Conservation (phyloP, 1,140 invertebrate genomes). For the Eufriesea mexicana region DNA sequence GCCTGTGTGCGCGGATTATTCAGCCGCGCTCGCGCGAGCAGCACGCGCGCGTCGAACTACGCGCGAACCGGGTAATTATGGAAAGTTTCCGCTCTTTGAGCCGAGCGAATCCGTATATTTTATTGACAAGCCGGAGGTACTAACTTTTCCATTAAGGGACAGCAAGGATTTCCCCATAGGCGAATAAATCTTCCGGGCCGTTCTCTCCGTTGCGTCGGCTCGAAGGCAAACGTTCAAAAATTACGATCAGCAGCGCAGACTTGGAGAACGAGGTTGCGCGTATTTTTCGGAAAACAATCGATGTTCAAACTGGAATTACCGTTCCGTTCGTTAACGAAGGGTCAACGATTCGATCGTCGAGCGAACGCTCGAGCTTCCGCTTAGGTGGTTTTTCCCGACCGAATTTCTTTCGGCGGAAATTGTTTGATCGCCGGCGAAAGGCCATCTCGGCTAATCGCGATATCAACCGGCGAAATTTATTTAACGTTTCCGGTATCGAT, state of each 20-base stretch:
- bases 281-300: neutral
- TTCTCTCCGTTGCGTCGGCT: neutral
- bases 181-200: slow-evolving; percentile 5
- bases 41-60: neutral
- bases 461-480: slow-evolving; percentile 17
- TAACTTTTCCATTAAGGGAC: slow-evolving; percentile 41
- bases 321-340: neutral
- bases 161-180: neutral
- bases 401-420: neutral
- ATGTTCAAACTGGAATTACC: neutral
- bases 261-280: too few relatives aligned
- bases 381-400: neutral
- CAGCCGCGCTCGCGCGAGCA: neutral
- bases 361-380: slow-evolving; percentile 5
- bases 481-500: neutral
- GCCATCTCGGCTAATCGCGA: too few relatives aligned
- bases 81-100: slow-evolving; percentile 27
- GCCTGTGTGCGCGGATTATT: slow-evolving; percentile 10
- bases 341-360: neutral
- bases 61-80: slow-evolving; percentile 11
- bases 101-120: neutral
- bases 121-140: slow-evolving; percentile 8
- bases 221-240: slow-evolving; percentile 16
- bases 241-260: slow-evolving; percentile 15
- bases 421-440: neutral